These are phyloP conservation scores for Artemisiospiza belli DNA, from an alignment of 2,113 vertebrate species.

Conservation along the genomic window DNA sequence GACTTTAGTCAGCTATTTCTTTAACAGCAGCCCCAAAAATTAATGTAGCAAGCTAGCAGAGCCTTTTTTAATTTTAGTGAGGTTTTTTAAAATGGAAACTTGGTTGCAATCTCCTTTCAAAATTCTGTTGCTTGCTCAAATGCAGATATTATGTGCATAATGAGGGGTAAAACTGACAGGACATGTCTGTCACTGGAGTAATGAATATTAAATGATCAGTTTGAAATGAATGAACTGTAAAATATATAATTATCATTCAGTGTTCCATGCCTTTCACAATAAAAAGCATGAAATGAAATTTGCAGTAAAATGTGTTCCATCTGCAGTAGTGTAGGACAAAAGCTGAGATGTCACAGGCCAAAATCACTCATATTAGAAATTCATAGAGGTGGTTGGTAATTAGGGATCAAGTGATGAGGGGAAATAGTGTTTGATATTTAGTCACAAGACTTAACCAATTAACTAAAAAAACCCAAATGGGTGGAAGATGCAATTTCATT, in stretches of 20 bases:
- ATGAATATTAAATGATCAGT: constrained; percentile 59
- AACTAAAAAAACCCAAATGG: not conserved
- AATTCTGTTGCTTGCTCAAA: not conserved
- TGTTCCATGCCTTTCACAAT: constrained; percentile 60
- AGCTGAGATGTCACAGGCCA: constrained; percentile 36
- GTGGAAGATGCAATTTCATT: not conserved
- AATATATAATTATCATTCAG: constrained; percentile 67
- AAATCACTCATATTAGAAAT: constrained; percentile 40
- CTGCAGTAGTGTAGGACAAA: constrained; percentile 46
- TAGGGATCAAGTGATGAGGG: not conserved
- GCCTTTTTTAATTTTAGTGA: not conserved
- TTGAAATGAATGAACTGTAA: constrained; percentile 68
- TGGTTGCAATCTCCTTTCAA: not conserved
- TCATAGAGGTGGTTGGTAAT: not conserved
- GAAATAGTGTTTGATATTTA: not conserved
- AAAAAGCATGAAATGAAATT: constrained; percentile 70
- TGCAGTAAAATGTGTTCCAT: constrained; percentile 48
- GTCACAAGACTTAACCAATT: not conserved
- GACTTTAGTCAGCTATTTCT: constrained; percentile 35
- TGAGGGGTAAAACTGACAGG: constrained; percentile 28
- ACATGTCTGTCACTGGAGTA: constrained; percentile 40
- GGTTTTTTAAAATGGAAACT: not conserved
- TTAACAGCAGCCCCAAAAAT: not conserved
- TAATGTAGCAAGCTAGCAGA: not conserved
- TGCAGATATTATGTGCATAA: constrained; percentile 10